A percentile compares a stretch with the other conserved stretches of the same genome.
These are phyloP conservation scores for Drosophila melanica DNA, from an alignment of 1,140 invertebrate genomes.

Conservation along the genomic window DNA sequence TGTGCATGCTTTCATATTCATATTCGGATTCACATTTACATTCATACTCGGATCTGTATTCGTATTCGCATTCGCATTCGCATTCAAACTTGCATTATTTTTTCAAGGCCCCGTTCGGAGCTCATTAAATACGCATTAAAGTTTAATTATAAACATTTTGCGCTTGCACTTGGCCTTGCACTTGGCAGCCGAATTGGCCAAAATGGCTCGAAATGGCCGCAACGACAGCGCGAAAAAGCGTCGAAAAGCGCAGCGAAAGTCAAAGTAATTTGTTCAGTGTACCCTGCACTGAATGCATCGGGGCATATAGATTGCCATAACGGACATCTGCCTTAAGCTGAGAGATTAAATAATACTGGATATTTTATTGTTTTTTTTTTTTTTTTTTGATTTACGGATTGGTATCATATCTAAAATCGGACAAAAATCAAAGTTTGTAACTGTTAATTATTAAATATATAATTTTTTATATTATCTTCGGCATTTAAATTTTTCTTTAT, in stretches of 20 bases:
- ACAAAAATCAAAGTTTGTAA: no score
- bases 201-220: constrained; percentile 41
- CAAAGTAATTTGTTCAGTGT: constrained; percentile 72
- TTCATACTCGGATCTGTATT: not conserved
- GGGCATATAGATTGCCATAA: constrained; percentile 34
- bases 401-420: no score
- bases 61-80: constrained; percentile 21
- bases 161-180: constrained; percentile 78
- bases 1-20: constrained; percentile 58
- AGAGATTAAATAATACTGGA: no score
- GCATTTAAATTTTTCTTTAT: no score
- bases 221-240: constrained; percentile 55
- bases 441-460: no score
- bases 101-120: constrained; percentile 57
- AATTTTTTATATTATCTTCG: no score
- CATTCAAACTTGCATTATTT: constrained; percentile 63
- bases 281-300: constrained; percentile 15
- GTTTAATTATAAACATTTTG: constrained; percentile 83
- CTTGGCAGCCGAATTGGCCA: constrained; percentile 67
- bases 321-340: no score
- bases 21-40: constrained; percentile 16
- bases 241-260: constrained; percentile 75
- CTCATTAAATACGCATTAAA: constrained; percentile 82
- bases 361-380: no score
- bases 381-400: no score